Evolutionary conservation across 2,113 vertebrate species (phyloP), one percentile per base, ranked within the genome.

Genomic region (Phalacrocorax pelagicus): DNA sequence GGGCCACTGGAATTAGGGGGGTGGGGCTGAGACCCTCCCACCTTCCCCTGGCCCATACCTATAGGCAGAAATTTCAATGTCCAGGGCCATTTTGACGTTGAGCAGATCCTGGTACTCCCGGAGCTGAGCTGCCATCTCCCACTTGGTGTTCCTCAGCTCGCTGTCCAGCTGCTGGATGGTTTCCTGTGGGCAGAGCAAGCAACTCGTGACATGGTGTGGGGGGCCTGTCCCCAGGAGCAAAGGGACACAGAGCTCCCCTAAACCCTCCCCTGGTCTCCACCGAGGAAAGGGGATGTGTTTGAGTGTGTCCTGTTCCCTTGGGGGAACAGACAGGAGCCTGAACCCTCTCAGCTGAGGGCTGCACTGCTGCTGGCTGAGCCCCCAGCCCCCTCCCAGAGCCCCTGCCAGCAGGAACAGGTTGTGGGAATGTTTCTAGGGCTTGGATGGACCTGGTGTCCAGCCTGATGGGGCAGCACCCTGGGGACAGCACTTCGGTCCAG

Each of bases 21-120:
- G 52, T 51, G 21, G 46, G 34, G 9, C 44, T 19, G 21, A 59
- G 52, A 13, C 7, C 17, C 21, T 15, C 51, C 16, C 38, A 3
- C 61, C 15, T 34, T 44, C 65, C 24, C 52, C 36, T 52, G 44
- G 19, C 36, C n/a, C 3, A 11, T 92, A 99, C 99, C 99, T 99
- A 65, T 99, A 99, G 51, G 99, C 99, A 40, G 99, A 99, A 4
- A 99, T 99, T 93, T 99, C 99, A 4, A 99, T 99, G 94, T 99
- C 99, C 80, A 99, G 97, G 55, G 99, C 99, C 99, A 99, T 99
- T 97, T 99, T 99, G 90, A 99, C 99, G 0, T 99, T 99, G 94
- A 99, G 98, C 88, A 99, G 98, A 67, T 99, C 99, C 96, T 99
- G 99, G 78, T 99, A 99, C 40, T 99, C 99, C 23, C 98, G 98